Conservation (phyloP, 2,113 vertebrate genomes). For the Macheiramphus alcinus region DNA sequence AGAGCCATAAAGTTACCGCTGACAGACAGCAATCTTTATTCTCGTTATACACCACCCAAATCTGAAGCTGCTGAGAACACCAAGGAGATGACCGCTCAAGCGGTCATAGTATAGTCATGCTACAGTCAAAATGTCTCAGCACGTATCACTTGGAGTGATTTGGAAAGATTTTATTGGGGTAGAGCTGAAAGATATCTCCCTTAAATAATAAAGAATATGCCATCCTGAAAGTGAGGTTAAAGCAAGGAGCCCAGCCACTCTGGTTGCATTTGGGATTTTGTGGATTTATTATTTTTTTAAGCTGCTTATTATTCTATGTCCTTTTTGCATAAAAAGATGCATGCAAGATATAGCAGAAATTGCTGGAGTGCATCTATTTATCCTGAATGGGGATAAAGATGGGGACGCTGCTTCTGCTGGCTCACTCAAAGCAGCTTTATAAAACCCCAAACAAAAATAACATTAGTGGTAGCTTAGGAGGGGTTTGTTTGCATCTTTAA, state of each 20-base stretch:
- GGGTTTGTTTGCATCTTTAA: neutral
- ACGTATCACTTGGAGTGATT: accelerated
- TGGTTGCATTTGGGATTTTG: neutral
- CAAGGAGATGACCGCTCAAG: neutral
- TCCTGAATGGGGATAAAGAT: neutral
- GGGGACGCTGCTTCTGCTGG: neutral
- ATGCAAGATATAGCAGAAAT: neutral
- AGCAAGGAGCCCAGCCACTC: neutral
- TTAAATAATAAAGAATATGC: neutral
- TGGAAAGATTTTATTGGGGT: neutral
- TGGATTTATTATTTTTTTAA: neutral
- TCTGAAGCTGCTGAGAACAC: neutral
- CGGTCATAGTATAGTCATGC: neutral
- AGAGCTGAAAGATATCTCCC: neutral
- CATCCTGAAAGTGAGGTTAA: neutral
- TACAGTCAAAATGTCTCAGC: neutral
- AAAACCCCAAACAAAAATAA: neutral
- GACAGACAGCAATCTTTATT: neutral
- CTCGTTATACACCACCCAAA: neutral
- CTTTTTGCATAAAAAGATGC: neutral
- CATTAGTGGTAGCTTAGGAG: neutral
- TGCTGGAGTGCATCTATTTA: neutral
- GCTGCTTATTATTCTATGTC: neutral
- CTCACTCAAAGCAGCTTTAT: neutral
- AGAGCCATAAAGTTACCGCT: neutral